phyloP scores from a whole-genome alignment of 2,888 invertebrate species.

The Globia sparganii region DNA sequence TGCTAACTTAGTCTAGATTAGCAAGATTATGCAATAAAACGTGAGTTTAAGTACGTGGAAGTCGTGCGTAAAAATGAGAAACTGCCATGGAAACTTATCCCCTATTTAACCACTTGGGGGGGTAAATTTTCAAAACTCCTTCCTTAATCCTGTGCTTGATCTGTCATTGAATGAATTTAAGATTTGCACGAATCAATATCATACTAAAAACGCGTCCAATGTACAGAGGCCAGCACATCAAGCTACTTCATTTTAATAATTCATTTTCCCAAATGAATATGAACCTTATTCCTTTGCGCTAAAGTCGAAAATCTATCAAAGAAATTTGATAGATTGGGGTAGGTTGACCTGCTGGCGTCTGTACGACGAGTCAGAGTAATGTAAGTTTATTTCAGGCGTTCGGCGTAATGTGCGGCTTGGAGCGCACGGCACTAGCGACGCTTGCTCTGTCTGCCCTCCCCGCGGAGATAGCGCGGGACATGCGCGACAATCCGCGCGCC shows the following conservation, averaged over 20 bases:
- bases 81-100: not conserved
- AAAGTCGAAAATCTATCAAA: too few relatives aligned
- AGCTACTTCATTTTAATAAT: too few relatives aligned
- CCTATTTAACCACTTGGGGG: not conserved
- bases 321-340: too few relatives aligned
- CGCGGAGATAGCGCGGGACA: conserved; percentile 96
- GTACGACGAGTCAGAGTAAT: not conserved
- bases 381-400: conserved; percentile 92
- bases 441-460: conserved; percentile 97
- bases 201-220: too few relatives aligned
- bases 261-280: too few relatives aligned
- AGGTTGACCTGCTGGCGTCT: too few relatives aligned
- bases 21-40: too few relatives aligned
- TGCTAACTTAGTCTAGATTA: too few relatives aligned
- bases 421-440: conserved; percentile 94
- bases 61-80: not conserved
- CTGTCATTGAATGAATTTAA: not conserved
- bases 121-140: not conserved
- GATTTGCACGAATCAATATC: too few relatives aligned
- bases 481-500: conserved; percentile 94
- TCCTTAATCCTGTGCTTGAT: not conserved
- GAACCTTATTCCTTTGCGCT: too few relatives aligned
- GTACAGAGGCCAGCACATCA: too few relatives aligned
- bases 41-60: not conserved
- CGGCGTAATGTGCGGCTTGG: conserved; percentile 96